These are phyloP conservation scores for Helleia helle DNA, from an alignment of 2,888 invertebrate genomes.

Conservation along the genomic window DNA sequence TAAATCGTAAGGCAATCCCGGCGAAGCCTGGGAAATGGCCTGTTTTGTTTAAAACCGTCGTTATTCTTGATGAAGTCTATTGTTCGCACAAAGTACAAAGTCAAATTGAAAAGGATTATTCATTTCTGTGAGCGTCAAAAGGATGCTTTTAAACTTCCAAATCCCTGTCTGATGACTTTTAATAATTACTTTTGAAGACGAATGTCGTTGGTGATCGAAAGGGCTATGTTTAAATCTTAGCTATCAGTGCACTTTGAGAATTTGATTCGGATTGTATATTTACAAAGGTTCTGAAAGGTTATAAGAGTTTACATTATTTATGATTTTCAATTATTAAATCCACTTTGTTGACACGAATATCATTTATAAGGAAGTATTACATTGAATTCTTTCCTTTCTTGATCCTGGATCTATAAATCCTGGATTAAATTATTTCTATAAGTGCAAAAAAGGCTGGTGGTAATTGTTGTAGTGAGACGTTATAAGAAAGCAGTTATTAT, in stretches of 20 bases:
- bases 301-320: too few relatives aligned
- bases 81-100: conserved; percentile 48
- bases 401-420: too few relatives aligned
- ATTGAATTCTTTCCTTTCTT: too few relatives aligned
- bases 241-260: neutral
- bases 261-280: too few relatives aligned
- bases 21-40: conserved; percentile 36
- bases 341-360: too few relatives aligned
- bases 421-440: too few relatives aligned
- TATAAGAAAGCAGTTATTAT: too few relatives aligned
- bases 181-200: conserved; percentile 31
- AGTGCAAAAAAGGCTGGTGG: too few relatives aligned
- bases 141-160: conserved; percentile 39
- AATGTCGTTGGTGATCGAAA: neutral
- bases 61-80: conserved; percentile 64
- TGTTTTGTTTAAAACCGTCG: conserved; percentile 64
- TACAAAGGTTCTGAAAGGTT: too few relatives aligned
- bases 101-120: conserved; percentile 61
- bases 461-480: too few relatives aligned
- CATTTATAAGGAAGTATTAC: too few relatives aligned
- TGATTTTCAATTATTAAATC: too few relatives aligned
- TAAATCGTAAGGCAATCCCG: conserved; percentile 25
- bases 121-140: conserved; percentile 49
- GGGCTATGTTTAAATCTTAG: neutral
- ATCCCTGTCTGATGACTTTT: conserved; percentile 42